Percentiles rank a stretch among this genome's conserved stretches.
These are phyloP conservation scores for Mirza zaza DNA, from an alignment of 2,113 vertebrate species.

Conservation along the genomic window DNA sequence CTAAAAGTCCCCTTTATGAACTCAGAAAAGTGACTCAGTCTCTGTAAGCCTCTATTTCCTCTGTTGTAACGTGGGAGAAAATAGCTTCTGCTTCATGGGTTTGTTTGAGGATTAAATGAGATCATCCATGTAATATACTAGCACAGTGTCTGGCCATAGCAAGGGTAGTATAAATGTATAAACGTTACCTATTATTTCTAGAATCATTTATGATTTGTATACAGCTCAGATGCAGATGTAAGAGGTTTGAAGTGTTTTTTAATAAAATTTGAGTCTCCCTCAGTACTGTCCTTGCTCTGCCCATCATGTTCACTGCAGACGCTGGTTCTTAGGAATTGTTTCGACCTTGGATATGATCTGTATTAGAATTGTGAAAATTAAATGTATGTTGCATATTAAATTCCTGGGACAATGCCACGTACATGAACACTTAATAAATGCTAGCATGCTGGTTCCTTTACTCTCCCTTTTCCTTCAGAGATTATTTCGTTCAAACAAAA, in stretches of 20 bases:
- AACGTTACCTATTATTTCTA: neutral
- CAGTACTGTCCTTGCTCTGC: constrained; percentile 51
- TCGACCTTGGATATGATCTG: constrained; percentile 68
- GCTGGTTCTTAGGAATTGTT: constrained; percentile 69
- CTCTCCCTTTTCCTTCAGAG: neutral
- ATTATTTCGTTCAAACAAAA: neutral
- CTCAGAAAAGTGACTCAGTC: neutral
- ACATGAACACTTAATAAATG: neutral
- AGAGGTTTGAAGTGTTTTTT: neutral
- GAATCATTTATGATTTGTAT: neutral
- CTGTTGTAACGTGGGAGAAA: neutral
- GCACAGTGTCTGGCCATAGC: neutral
- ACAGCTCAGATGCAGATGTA: neutral
- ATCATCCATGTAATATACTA: neutral
- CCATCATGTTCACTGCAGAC: constrained; percentile 29
- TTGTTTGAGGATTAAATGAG: neutral
- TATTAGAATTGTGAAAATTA: constrained; percentile 29
- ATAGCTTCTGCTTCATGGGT: neutral
- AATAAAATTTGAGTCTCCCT: constrained; percentile 13
- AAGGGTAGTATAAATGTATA: neutral
- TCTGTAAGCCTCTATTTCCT: neutral
- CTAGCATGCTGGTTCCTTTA: neutral
- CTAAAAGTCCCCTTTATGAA: too few species aligned
- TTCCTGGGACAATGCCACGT: neutral
- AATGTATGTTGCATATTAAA: neutral